These are phyloP conservation scores for Idris sp. DNA, from an alignment of 1,140 invertebrate species.

Conservation along the genomic window DNA sequence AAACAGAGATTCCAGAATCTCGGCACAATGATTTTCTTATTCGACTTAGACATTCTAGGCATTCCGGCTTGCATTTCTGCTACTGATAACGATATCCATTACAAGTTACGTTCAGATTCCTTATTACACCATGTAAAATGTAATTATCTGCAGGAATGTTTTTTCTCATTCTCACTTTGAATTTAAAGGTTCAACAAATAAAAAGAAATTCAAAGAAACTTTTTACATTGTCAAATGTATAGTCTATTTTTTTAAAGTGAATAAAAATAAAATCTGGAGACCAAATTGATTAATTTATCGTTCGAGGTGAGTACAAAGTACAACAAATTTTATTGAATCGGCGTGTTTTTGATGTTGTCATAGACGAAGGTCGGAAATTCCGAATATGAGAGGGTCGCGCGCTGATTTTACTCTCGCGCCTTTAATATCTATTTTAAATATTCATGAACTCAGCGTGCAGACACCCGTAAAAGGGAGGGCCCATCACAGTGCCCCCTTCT, in stretches of 20 bases:
- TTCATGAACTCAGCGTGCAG: conserved; percentile 68
- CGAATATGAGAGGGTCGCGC: conserved; percentile 46
- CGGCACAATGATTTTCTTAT: conserved; percentile 34
- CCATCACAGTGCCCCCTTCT: conserved; percentile 23
- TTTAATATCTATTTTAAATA: conserved; percentile 78
- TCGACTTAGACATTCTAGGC: conserved; percentile 39
- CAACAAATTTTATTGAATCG: conserved; percentile 47
- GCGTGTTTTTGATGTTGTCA: conserved; percentile 34
- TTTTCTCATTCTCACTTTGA: conserved; percentile 5
- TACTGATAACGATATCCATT: conserved; percentile 60
- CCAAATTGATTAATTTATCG: conserved; percentile 21
- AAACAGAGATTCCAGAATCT: conserved; percentile 30
- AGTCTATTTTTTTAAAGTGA: no score
- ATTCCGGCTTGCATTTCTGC: conserved; percentile 50
- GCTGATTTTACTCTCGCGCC: conserved; percentile 70
- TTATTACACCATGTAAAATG: conserved; percentile 36
- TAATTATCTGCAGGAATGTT: conserved; percentile 13
- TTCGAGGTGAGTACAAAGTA: conserved; percentile 27
- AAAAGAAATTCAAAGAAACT: no score
- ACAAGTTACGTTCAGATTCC: conserved; percentile 45
- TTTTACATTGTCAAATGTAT: no score
- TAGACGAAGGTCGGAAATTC: conserved; percentile 64
- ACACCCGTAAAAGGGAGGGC: conserved; percentile 38
- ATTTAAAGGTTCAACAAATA: no score
- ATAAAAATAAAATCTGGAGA: conserved; percentile 3